Evolutionary conservation across 2,113 vertebrate species (phyloP), one percentile per base, ranked within the genome.

Genomic region (Sceloporus undulatus): DNA sequence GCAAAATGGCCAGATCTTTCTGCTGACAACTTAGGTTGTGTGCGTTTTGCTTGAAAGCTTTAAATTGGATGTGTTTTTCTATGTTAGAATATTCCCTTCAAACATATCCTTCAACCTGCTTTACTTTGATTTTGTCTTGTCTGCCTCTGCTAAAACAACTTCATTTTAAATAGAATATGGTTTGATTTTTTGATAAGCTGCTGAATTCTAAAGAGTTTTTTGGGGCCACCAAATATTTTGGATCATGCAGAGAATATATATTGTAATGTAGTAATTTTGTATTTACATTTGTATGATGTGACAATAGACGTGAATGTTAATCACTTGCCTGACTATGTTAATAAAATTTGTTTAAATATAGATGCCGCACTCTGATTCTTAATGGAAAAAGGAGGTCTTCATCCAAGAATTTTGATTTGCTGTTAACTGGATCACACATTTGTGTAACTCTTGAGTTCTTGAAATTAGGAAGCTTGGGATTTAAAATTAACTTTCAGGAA

Each of bases 241-340:
- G 97, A 98, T 98, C 98, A 99, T 99, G 98, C 98, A 98, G 98
- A 99, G 98, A 98, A 98, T 99, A 98, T 99, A 99, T 99, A 98
- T 98, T 99, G 98, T 99, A 99, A 97, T 99, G 98, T 99, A 98
- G 98, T 99, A 98, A 98, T 98, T 99, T 99, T 99, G 98, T 99
- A 99, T 97, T 96, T 97, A 98, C 98, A 98, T 99, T 99, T 99
- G 98, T 99, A 99, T 98, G 97, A 98, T 98, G 97, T 98, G 98
- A 98, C 94, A 96, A 96, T 99, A 98, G 97, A 98, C 97, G 98
- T 98, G 98, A 97, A 97, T 98, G 98, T 97, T 98, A 98, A 98
- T 97, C 98, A 98, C 98, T 62, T 98, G 98, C 98, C 98, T 98
- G 98, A 98, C 97, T 98, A 97, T 98, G 97, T 98, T 97, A 99